These are phyloP conservation scores for Enteromius anoplus DNA, from an alignment of 2,797 vertebrate genomes.

Conservation along the genomic window DNA sequence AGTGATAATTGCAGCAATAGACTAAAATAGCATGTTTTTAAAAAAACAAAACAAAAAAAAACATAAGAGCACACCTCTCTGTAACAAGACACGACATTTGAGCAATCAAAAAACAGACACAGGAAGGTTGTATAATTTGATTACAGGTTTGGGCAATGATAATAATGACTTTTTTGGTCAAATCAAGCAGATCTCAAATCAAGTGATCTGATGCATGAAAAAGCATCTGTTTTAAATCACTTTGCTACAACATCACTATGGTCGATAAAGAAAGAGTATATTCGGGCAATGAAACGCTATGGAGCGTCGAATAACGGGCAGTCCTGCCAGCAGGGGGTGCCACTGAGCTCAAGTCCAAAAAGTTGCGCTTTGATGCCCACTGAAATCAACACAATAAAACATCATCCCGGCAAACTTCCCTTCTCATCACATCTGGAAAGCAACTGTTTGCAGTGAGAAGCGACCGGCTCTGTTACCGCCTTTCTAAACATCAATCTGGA, in stretches of 20 bases:
- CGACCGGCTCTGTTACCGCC: neutral
- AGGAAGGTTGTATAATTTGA: too few relatives aligned
- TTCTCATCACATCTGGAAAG: conserved; percentile 32
- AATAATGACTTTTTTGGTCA: too few relatives aligned
- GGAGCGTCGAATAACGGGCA: neutral
- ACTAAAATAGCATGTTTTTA: neutral
- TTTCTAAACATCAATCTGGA: neutral
- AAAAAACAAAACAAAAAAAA: neutral
- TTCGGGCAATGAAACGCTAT: neutral
- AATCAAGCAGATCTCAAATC: neutral
- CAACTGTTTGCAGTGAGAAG: conserved; percentile 34
- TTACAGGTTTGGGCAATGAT: neutral
- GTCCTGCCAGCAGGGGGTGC: conserved; percentile 48
- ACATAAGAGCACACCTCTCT: neutral
- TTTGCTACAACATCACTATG: neutral
- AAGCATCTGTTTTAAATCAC: neutral
- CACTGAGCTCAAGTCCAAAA: conserved; percentile 18
- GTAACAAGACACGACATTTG: too few relatives aligned
- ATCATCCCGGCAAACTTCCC: neutral
- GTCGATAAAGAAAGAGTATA: neutral
- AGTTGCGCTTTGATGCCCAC: neutral
- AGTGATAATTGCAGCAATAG: neutral
- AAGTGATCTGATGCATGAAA: neutral
- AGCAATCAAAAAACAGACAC: neutral
- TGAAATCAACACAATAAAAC: conserved; percentile 31